Percentiles rank a stretch among this genome's conserved stretches.
phyloP scores from a whole-genome alignment of 2,113 vertebrate species.

The Turnix velox region DNA sequence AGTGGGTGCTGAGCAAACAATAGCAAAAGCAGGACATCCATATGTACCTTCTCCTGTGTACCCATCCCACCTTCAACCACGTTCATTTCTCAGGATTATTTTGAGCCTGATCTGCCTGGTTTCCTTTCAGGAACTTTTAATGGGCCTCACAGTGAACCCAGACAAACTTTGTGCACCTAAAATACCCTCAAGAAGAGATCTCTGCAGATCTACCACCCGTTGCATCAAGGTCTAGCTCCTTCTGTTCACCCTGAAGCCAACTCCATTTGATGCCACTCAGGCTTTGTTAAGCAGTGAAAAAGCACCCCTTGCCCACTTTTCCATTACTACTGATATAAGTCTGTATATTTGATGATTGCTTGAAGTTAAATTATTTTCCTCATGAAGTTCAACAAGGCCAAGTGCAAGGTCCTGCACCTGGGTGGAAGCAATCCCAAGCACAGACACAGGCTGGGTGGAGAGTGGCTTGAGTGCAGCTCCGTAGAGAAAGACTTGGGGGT shows the following conservation, averaged over 20 bases:
- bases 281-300: background rate
- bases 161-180: background rate
- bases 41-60: background rate
- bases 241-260: background rate
- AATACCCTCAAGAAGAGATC: background rate
- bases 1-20: background rate
- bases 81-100: background rate
- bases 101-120: background rate
- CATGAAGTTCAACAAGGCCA: too few relatives aligned
- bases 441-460: too few relatives aligned
- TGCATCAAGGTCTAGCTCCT: background rate
- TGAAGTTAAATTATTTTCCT: background rate
- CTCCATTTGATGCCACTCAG: background rate
- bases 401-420: too few relatives aligned
- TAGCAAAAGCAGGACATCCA: background rate
- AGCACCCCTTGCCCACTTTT: background rate
- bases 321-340: background rate
- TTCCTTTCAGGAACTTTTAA: background rate
- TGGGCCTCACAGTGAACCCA: background rate
- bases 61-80: background rate
- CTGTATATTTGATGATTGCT: background rate
- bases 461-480: too few relatives aligned
- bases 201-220: background rate
- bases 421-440: too few relatives aligned
- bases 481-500: too few relatives aligned